Percentiles rank a stretch among this genome's conserved stretches.
These are phyloP conservation scores for Xestia xanthographa DNA, from an alignment of 2,888 invertebrate genomes.

Conservation along the genomic window DNA sequence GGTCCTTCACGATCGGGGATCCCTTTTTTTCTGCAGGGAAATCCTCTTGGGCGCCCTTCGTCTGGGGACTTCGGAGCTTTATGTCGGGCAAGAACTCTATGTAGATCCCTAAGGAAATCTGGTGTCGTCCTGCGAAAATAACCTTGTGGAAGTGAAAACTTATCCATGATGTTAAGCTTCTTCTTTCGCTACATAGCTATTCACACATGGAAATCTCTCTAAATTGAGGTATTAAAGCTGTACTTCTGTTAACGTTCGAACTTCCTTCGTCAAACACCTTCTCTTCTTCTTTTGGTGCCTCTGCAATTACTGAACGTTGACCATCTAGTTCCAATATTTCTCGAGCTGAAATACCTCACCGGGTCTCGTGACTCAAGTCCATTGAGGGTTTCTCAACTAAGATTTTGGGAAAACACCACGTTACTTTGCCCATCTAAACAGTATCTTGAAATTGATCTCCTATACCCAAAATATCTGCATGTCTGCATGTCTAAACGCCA, in stretches of 20 bases:
- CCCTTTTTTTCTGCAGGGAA: not conserved
- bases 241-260: not conserved
- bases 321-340: not conserved
- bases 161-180: not conserved
- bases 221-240: not conserved
- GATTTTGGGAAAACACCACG: not conserved
- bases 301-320: not conserved
- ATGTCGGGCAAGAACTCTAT: not conserved
- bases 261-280: not conserved
- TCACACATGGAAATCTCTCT: not conserved
- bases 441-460: not conserved
- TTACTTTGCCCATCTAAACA: not conserved
- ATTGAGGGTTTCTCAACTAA: not conserved
- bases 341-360: not conserved
- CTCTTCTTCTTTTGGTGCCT: not conserved
- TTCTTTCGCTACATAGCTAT: not conserved
- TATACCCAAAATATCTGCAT: not conserved
- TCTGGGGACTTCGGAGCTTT: not conserved
- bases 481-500: conserved; percentile 11
- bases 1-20: not conserved
- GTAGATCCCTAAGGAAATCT: not conserved
- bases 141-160: not conserved
- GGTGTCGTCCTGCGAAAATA: not conserved
- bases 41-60: not conserved
- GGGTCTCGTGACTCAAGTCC: not conserved